Base-by-base conservation (phyloP, 2,888 invertebrate species). In the Hesperia comma region DNA sequence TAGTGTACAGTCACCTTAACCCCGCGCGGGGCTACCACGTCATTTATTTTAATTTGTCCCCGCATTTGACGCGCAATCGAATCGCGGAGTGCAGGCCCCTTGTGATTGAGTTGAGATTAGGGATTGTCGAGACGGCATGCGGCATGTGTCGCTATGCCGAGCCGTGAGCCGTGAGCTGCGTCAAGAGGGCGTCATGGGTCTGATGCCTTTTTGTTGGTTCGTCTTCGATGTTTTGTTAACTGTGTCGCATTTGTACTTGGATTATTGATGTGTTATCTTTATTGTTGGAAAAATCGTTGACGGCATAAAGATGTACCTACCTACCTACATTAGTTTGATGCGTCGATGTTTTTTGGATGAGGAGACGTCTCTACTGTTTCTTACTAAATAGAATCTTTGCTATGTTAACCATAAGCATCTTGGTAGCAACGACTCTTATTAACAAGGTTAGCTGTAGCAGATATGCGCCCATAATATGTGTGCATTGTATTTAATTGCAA, bases 21-120 rank as follows among this genome's bases (percentile, higher is more conserved):
- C 6, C 71, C 68, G 21, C 40, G 40, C 37, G 76, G 79, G 79
- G 82, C 83, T 84, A 82, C 87, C 85, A 77, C 83, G 90, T 90
- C 92, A 92, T 92, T 90, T 90, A 90, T 90, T 92, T 90, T 90
- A 92, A 92, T 92, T 90, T 84, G 86, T 85, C 83, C 72, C 74
- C 78, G 78, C 80, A 70, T 70, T 68, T 71, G 70, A 70, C 71
- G 68, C 66, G 43, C 43, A 55, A 55, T 63, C 62, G 62, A 43
- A 46, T 63, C 53, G 64, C 43, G 26, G 40, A 46, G 49, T 54
- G 51, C 33, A 79, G 60, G 4, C 79, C 67, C 60, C 60, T 26
- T 14, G 43, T 43, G 33, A 58, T 58, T 51, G 61, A 61, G 17
- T 32, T 1, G 61, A 60, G 60, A 60, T 58, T 49, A 49, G 17